Evolutionary conservation across 2,113 vertebrate species (phyloP).

Genomic region (Hypomesus transpacificus): DNA sequence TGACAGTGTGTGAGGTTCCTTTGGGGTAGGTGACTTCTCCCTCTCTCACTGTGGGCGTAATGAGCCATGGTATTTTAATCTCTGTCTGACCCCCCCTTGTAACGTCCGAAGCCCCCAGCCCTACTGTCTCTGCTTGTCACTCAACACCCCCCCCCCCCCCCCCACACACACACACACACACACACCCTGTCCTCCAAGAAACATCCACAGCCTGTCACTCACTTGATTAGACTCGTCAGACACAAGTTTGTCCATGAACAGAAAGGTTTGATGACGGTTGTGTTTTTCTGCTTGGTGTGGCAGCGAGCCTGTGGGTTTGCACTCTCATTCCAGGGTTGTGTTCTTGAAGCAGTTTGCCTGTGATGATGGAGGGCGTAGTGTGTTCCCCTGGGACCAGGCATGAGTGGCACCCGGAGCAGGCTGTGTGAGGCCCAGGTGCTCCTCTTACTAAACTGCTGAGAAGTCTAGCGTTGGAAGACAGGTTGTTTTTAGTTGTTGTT

Average conservation of each 20-base stretch:
- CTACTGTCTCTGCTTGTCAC: neutral
- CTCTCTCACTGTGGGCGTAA: neutral
- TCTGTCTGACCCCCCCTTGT: neutral
- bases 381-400: neutral
- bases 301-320: too few species aligned
- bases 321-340: too few species aligned
- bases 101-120: neutral
- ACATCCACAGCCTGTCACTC: too few species aligned
- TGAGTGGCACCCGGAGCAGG: neutral
- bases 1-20: neutral
- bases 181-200: too few species aligned
- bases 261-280: too few species aligned
- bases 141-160: neutral
- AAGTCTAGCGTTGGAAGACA: neutral
- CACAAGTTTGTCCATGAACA: too few species aligned
- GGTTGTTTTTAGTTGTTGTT: neutral
- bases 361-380: neutral
- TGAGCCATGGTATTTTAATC: neutral
- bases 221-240: too few species aligned
- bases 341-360: too few species aligned
- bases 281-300: too few species aligned
- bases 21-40: neutral
- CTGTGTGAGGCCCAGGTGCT: neutral
- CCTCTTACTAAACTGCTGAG: too few species aligned
- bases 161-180: too few species aligned